Evolutionary conservation across 2,888 invertebrate species (phyloP), one percentile per base, ranked within the genome.

Genomic region (Linyphia triangularis): DNA sequence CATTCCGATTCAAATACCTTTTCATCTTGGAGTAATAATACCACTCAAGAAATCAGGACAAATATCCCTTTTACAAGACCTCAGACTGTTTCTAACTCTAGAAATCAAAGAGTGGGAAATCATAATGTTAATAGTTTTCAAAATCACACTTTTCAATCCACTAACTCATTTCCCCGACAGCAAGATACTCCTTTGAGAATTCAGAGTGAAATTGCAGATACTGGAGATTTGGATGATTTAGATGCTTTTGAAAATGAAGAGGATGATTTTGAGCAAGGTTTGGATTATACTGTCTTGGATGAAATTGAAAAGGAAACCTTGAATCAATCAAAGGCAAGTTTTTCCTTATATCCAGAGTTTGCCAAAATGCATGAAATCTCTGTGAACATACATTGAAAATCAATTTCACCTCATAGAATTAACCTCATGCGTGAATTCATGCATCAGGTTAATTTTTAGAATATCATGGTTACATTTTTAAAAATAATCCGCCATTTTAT

Each of bases 181-280:
- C 67, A 79, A 79, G 67, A 33, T 51, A 33, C 4, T 30, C 43
- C 19, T 13, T 0, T 7, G 19, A 51, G 28, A 57, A 26, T 6
- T 30, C 24, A 33, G 19, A 16, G 13, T 13, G 51, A 24, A 51
- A 26, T 19, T 22, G 19, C 16, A 19, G 19, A 59, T n/a, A n/a
- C 24, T 28, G 67, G 13, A 30, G 19, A 28, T 16, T 13, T 30
- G 22, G 67, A 83, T 78, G 40, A 70, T 40, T 24, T 78, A 43
- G 81, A 82, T 69, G 59, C 24, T 40, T 84, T 88, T 88, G 88
- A 88, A 63, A 67, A 61, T 69, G 85, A 85, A 70, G 86, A 86
- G 63, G 82, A 88, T 72, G 88, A 83, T 59, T 83, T 83, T 65
- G 83, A 43, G 1, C 51, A 65, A 16, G 65, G 3, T 63, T 51